Evolutionary conservation across 1,140 invertebrate genomes (phyloP).

Genomic region (Anadara kagoshimensis): DNA sequence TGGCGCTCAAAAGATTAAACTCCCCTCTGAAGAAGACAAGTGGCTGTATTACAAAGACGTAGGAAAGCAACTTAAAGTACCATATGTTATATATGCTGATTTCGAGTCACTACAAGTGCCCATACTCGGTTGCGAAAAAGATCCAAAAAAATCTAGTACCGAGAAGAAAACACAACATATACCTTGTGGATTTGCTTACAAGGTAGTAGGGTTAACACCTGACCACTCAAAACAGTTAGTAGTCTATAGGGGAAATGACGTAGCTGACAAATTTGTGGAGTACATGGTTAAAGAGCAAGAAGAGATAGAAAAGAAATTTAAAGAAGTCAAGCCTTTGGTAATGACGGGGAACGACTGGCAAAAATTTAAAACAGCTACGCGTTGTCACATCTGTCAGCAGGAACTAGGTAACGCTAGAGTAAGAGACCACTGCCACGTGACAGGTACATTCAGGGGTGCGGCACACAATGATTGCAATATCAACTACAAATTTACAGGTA

Average conservation of each 20-base stretch:
- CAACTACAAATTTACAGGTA: too few relatives aligned
- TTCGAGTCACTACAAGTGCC: constrained; percentile 10
- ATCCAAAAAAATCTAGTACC: neutral
- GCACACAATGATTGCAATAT: too few relatives aligned
- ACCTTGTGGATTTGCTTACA: constrained; percentile 22
- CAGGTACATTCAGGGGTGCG: constrained; percentile 13
- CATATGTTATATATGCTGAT: constrained; percentile 26
- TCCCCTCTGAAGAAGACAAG: too few relatives aligned
- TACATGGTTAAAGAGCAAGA: constrained; percentile 25
- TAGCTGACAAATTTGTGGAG: too few relatives aligned
- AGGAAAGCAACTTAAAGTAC: too few relatives aligned
- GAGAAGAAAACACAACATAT: constrained; percentile 8
- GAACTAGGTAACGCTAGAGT: constrained; percentile 19
- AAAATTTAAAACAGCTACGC: constrained; percentile 1
- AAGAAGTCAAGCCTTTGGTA: neutral
- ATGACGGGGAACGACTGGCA: constrained; percentile 13
- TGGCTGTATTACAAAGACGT: too few relatives aligned
- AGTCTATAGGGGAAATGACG: constrained; percentile 13
- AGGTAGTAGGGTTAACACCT: constrained; percentile 25
- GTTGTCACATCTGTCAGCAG: constrained; percentile 21
- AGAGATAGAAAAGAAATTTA: constrained; percentile 9
- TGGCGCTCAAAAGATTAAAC: too few relatives aligned
- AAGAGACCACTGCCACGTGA: constrained; percentile 5
- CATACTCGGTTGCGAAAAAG: neutral
- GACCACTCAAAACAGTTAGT: constrained; percentile 14